Base-by-base conservation (phyloP, 2,888 invertebrate genomes). In the Cancer borealis region DNA sequence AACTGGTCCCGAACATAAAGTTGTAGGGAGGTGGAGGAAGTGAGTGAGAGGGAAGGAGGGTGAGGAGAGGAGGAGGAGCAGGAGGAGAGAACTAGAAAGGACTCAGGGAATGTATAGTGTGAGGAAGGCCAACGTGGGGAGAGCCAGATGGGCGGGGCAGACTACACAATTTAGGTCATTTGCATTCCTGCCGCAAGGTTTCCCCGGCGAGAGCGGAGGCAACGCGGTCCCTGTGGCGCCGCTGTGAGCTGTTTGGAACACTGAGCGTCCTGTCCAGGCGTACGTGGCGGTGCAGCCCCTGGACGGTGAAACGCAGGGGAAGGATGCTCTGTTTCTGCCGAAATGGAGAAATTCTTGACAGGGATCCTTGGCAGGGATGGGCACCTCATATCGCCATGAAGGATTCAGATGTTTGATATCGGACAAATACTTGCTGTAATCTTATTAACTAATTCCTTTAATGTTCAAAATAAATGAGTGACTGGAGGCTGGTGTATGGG, bases 131-230 rank as follows among this genome's bases (percentile, higher is more conserved):
- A 26, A 79, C 26, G 30, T 26, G n/a, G 10, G 73, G 73, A 79
- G 73, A 84, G 84, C 84, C 84, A 84, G 39, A 14, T 30, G 84
- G 84, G 84, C 21, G 39, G 84, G 84, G 84, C 39, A 84, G 39
- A 12, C 84, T 30, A 8, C 79, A 84, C 84, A 84, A 84, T 84
- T 84, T 84, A 84, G 84, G 84, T 84, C 84, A 84, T 84, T 84
- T 84, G 84, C 84, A 84, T 84, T 84, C 84, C 84, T 39, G 84
- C 39, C 84, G 84, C 39, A 84, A 39, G 30, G 84, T 84, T 84
- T 84, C 39, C 79, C 84, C 84, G 84, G 84, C 30, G 84, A 84
- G 84, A 84, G 84, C n/a, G 84, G 84, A 84, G 84, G 84, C 84
- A 39, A 39, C 84, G 84, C 14, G 84, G 84, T 84, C 84, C 84